Conservation (phyloP, 2,113 vertebrate species). For the Aegotheles bennettii region DNA sequence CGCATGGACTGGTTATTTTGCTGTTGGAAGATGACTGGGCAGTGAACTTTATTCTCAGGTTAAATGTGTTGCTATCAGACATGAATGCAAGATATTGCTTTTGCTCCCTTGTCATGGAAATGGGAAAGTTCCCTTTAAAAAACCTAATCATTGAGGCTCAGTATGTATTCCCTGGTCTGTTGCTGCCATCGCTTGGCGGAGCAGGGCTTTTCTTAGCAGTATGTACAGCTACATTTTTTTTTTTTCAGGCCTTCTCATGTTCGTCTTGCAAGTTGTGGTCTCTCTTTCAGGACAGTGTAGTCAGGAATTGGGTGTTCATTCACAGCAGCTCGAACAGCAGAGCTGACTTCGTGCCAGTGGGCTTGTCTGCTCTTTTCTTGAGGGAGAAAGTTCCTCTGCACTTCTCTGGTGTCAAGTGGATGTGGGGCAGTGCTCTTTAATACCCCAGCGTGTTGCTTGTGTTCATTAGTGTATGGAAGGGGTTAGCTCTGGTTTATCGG, state of each 20-base stretch:
- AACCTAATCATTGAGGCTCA: neutral
- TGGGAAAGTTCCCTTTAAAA: neutral
- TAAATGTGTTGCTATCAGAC: neutral
- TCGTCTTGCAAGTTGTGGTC: neutral
- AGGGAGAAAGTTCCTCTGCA: neutral
- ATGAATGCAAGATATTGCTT: neutral
- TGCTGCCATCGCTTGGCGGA: neutral
- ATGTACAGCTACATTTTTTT: neutral
- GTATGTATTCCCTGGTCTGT: neutral
- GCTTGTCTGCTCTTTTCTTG: neutral
- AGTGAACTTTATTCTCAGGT: neutral
- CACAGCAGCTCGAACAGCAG: neutral
- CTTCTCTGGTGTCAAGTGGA: neutral
- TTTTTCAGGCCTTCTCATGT: neutral
- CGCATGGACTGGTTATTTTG: neutral
- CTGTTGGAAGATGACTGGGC: neutral
- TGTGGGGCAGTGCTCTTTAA: neutral
- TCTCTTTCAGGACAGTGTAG: neutral
- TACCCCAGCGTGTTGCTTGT: neutral
- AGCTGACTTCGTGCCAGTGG: neutral
- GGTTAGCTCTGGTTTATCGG: neutral
- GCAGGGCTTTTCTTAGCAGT: neutral
- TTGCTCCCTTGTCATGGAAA: neutral
- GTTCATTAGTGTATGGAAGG: neutral
- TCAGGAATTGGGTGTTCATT: rapidly evolving